Percentiles rank a stretch among this genome's conserved stretches.
phyloP scores from a whole-genome alignment of 2,888 invertebrate genomes.

The Drosophila vallismaia region DNA sequence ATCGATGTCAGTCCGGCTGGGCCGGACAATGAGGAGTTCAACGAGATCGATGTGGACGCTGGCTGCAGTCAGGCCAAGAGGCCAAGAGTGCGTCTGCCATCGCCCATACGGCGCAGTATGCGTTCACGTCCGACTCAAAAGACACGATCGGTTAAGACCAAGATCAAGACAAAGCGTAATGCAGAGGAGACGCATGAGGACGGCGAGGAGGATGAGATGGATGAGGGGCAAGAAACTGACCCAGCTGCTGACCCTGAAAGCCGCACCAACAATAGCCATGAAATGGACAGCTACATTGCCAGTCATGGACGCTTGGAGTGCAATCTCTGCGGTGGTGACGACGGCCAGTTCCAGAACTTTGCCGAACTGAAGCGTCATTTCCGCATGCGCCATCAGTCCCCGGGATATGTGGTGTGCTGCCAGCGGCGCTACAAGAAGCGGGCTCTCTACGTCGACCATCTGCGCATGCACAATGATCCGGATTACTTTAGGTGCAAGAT shows the following conservation, averaged over 20 bases:
- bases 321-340: constrained; percentile 29
- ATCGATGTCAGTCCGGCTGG: constrained; percentile 40
- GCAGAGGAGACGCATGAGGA: background rate
- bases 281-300: constrained; percentile 40
- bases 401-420: constrained; percentile 53
- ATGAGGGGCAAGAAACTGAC: background rate
- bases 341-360: constrained; percentile 23
- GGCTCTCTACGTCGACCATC: constrained; percentile 55
- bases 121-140: constrained; percentile 16
- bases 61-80: constrained; percentile 9
- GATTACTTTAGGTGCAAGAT: constrained; percentile 50
- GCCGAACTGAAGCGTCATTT: constrained; percentile 52
- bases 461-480: constrained; percentile 55
- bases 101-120: constrained; percentile 43
- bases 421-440: constrained; percentile 55
- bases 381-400: constrained; percentile 46
- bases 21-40: constrained; percentile 22
- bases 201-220: constrained; percentile 26
- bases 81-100: constrained; percentile 14
- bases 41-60: constrained; percentile 36
- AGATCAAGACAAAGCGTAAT: constrained; percentile 18
- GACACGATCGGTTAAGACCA: constrained; percentile 1
- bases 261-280: constrained; percentile 22
- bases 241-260: constrained; percentile 17
- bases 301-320: constrained; percentile 43